Percentiles rank a stretch among this genome's conserved stretches.
Evolutionary conservation across 2,113 vertebrate genomes (phyloP).

Genomic region (Albula glossodonta): DNA sequence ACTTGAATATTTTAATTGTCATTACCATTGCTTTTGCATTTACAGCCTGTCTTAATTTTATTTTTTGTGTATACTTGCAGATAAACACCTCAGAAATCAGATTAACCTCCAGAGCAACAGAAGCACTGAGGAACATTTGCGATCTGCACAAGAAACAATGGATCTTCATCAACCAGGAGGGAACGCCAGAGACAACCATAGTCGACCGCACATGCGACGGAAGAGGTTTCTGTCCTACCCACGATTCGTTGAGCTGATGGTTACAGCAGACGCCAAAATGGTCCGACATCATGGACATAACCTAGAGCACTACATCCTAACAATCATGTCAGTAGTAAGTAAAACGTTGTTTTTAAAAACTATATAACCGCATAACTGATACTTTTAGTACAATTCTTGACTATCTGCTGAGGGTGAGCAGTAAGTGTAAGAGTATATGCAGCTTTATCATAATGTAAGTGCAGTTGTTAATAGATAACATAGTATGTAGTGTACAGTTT

Average conservation of each 20-base stretch:
- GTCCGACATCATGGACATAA: constrained; percentile 84
- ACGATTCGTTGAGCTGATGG: constrained; percentile 95
- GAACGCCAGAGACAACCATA: constrained; percentile 45
- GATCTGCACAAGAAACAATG: constrained; percentile 58
- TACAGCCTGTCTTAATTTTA: background rate
- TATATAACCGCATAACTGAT: background rate
- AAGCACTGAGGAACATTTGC: constrained; percentile 65
- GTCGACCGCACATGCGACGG: constrained; percentile 67
- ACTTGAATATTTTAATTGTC: too few relatives aligned
- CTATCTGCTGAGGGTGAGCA: too few relatives aligned
- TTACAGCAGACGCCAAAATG: constrained; percentile 93
- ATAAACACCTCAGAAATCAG: constrained; percentile 58
- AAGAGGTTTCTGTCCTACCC: constrained; percentile 96
- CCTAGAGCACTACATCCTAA: constrained; percentile 92
- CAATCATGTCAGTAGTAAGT: constrained; percentile 99
- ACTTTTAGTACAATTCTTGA: too few relatives aligned
- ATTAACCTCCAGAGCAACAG: constrained; percentile 57
- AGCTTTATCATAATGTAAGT: too few relatives aligned
- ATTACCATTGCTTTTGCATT: too few relatives aligned
- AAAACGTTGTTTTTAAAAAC: constrained; percentile 57
- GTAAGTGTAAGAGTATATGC: too few relatives aligned
- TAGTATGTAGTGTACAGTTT: background rate
- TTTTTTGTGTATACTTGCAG: constrained; percentile 57
- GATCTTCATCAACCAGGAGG: constrained; percentile 50
- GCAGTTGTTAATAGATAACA: too few relatives aligned